Conservation (phyloP, 2,113 vertebrate species). For the Lynx canadensis region DNA sequence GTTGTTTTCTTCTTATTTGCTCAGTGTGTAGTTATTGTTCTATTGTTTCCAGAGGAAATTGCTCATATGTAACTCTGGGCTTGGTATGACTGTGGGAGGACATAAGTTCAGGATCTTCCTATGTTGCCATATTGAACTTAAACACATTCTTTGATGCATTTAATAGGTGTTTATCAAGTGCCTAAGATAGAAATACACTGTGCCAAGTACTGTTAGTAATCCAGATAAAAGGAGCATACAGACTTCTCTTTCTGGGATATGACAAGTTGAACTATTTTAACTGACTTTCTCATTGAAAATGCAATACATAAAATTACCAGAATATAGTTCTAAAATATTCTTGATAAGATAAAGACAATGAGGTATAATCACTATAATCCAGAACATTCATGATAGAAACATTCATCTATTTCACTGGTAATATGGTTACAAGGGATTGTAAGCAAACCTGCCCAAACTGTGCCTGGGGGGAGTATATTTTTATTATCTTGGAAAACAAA, state of each 20-base stretch:
- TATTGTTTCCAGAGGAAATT: too few relatives aligned
- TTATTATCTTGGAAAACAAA: neutral
- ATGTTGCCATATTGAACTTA: too few relatives aligned
- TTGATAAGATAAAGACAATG: neutral
- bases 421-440: neutral
- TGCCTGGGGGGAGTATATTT: neutral
- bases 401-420: neutral
- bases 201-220: neutral
- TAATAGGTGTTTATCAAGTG: neutral
- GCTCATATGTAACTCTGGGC: too few relatives aligned
- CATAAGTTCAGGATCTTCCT: too few relatives aligned
- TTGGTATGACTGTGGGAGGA: too few relatives aligned
- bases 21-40: too few relatives aligned
- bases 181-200: neutral
- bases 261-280: neutral
- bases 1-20: too few relatives aligned
- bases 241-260: neutral
- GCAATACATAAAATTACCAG: neutral
- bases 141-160: neutral
- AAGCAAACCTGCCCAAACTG: neutral
- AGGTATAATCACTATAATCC: neutral
- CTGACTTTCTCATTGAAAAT: neutral
- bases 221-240: neutral
- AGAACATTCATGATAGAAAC: neutral
- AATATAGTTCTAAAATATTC: neutral